A percentile compares a stretch with the other conserved stretches of the same genome.
phyloP scores from a whole-genome alignment of 2,113 vertebrate genomes.

The Typhlomys cinereus region DNA sequence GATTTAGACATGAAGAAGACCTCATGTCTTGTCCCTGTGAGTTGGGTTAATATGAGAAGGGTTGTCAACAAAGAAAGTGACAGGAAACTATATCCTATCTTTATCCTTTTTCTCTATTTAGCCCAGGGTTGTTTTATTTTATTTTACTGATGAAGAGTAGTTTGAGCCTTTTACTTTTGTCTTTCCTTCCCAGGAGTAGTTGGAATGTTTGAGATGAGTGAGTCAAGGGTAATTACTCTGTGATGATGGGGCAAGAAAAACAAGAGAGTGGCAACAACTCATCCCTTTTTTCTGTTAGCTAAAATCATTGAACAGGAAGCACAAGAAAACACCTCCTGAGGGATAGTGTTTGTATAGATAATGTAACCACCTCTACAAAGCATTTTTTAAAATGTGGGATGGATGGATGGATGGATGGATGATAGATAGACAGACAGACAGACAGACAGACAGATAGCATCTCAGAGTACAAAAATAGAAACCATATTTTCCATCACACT shows the following conservation, averaged over 20 bases:
- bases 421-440: no score
- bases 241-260: constrained; percentile 48
- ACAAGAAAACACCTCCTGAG: constrained; percentile 38
- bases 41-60: constrained; percentile 45
- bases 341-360: constrained; percentile 50
- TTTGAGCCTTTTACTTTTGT: constrained; percentile 40
- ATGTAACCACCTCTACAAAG: constrained; percentile 48
- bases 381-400: not conserved
- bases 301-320: constrained; percentile 54
- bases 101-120: constrained; percentile 45
- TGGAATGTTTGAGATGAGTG: constrained; percentile 58
- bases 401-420: no score
- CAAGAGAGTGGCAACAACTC: constrained; percentile 40
- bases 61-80: constrained; percentile 24
- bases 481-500: constrained; percentile 8
- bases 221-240: constrained; percentile 62
- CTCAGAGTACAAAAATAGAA: constrained; percentile 52
- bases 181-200: constrained; percentile 26
- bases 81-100: constrained; percentile 21
- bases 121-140: constrained; percentile 51
- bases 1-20: constrained; percentile 28
- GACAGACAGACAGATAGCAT: no score
- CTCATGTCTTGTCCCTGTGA: constrained; percentile 3
- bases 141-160: constrained; percentile 35
- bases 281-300: constrained; percentile 48